Conservation (phyloP, 2,888 invertebrate species). For the Cyaniris semiargus region DNA sequence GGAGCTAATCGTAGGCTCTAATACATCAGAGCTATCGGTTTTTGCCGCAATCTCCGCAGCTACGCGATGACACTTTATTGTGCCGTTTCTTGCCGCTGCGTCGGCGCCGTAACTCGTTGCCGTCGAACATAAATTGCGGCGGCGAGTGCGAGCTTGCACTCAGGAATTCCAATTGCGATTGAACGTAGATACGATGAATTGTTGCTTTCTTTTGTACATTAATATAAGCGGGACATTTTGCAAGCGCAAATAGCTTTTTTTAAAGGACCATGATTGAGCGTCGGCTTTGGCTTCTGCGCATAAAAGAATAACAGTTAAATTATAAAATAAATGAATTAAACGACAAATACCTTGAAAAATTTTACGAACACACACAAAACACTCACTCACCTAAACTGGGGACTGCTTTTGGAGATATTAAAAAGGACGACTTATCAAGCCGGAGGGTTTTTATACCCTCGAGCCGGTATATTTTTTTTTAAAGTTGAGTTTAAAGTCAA, state of each 20-base stretch:
- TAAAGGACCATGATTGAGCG: neutral
- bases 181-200: neutral
- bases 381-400: no score
- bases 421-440: no score
- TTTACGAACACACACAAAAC: no score
- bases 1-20: neutral
- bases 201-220: neutral
- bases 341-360: no score
- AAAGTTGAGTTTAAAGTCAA: no score
- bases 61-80: conserved; percentile 15
- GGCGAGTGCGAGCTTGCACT: neutral
- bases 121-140: neutral
- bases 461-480: no score
- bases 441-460: no score
- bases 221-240: neutral
- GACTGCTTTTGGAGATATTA: no score
- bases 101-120: neutral
- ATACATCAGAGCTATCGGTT: conserved; percentile 13
- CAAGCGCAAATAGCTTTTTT: neutral
- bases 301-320: no score
- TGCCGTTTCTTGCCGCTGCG: conserved; percentile 18
- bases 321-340: no score
- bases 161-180: conserved; percentile 11
- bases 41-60: conserved; percentile 8
- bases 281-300: no score